phyloP scores from a whole-genome alignment of 2,113 vertebrate species.

The Leptocoma aspasia region DNA sequence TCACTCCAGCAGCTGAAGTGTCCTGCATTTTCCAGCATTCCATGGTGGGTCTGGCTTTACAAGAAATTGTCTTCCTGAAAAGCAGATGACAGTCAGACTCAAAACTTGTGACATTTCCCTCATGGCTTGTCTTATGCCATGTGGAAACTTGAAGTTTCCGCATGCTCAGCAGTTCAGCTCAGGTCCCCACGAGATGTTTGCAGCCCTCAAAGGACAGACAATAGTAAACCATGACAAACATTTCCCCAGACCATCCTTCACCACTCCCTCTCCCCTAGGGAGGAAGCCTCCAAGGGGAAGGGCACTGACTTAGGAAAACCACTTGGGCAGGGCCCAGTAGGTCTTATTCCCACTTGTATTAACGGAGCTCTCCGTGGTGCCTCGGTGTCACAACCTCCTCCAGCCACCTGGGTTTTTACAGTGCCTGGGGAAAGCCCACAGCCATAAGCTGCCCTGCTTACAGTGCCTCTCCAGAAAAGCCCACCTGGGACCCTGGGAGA shows the following conservation, averaged over 20 bases:
- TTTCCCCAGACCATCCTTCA: background rate
- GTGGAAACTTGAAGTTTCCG: background rate
- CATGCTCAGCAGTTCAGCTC: background rate
- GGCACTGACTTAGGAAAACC: background rate
- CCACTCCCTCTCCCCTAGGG: accelerated
- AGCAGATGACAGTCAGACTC: background rate
- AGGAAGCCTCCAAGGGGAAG: background rate
- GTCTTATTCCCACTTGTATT: background rate
- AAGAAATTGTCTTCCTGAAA: background rate
- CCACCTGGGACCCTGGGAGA: background rate
- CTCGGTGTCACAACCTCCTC: background rate
- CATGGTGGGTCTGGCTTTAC: background rate
- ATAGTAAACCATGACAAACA: background rate
- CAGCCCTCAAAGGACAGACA: background rate
- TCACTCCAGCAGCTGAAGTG: background rate
- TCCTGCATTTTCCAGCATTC: background rate
- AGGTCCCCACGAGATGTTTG: background rate
- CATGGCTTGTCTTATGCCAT: background rate
- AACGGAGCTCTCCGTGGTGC: background rate
- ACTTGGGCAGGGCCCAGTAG: background rate
- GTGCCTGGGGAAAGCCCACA: background rate
- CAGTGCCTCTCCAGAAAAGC: background rate
- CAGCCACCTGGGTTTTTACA: background rate
- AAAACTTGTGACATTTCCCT: background rate
- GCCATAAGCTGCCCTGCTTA: accelerated